A percentile compares a stretch with the other conserved stretches of the same genome.
phyloP scores from a whole-genome alignment of 2,113 vertebrate species.

The Nymphicus hollandicus region DNA sequence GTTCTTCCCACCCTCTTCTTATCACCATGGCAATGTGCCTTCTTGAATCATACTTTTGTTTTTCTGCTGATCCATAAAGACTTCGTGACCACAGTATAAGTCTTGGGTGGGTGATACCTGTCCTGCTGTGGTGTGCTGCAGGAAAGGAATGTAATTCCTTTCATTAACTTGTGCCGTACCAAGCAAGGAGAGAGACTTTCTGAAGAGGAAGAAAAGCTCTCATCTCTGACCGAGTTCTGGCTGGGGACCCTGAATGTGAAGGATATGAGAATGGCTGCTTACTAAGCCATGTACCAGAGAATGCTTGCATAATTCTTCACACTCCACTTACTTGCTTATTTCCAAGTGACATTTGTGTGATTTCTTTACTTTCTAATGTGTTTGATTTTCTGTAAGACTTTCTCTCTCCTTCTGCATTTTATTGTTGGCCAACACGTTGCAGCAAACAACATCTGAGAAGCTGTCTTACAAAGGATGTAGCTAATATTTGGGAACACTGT shows the following conservation, averaged over 20 bases:
- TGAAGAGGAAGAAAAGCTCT: neutral
- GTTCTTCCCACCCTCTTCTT: neutral
- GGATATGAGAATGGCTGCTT: neutral
- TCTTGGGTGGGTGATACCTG: neutral
- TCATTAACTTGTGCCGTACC: neutral
- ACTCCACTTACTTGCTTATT: neutral
- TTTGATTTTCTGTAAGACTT: neutral
- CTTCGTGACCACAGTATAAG: neutral
- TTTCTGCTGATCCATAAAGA: neutral
- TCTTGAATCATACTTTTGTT: neutral
- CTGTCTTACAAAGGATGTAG: neutral
- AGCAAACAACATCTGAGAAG: neutral
- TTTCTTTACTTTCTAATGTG: neutral
- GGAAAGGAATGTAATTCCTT: neutral
- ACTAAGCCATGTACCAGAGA: neutral
- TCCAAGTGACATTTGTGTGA: neutral
- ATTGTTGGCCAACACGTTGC: neutral
- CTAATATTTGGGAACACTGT: neutral
- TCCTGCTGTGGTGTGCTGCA: neutral
- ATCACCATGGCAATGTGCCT: accelerated
- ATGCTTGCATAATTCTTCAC: neutral
- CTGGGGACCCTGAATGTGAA: neutral
- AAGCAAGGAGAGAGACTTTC: neutral
- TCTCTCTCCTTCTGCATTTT: neutral
- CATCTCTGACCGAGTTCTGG: neutral